Conservation (phyloP, 2,797 vertebrate species). For the Peromyscus nudipes region DNA sequence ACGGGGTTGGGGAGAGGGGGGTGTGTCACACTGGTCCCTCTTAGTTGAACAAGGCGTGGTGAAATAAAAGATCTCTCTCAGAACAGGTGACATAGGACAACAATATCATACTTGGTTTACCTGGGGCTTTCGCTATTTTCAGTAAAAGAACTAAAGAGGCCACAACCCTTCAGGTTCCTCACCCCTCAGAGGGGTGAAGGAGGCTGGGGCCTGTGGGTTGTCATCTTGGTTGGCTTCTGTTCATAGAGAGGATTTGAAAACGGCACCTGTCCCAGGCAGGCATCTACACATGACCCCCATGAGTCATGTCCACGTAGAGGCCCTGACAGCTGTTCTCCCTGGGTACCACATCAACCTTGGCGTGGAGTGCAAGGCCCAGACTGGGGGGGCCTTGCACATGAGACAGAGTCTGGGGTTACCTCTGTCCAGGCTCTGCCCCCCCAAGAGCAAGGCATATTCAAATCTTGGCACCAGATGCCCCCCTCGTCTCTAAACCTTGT, state of each 20-base stretch:
- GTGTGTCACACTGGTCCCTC: background rate
- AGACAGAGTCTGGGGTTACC: background rate
- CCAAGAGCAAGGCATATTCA: background rate
- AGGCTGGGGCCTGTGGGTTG: background rate
- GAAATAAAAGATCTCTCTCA: background rate
- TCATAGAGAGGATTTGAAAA: background rate
- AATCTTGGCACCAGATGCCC: background rate
- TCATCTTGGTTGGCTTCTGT: background rate
- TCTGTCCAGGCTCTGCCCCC: background rate
- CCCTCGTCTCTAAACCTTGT: background rate
- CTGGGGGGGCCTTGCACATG: fast-evolving
- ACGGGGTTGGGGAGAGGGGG: fast-evolving
- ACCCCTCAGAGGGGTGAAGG: background rate
- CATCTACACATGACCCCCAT: fast-evolving
- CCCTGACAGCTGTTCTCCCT: background rate
- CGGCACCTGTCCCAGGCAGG: background rate
- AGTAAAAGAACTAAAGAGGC: constrained; percentile 4
- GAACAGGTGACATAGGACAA: background rate
- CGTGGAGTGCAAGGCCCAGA: background rate
- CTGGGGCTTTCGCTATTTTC: background rate
- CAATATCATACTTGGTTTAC: background rate
- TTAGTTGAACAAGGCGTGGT: background rate
- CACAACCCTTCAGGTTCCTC: background rate
- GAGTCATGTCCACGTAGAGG: background rate
- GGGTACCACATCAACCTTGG: background rate